Evolutionary conservation across 2,113 vertebrate genomes (phyloP), one percentile per base, ranked within the genome.

Genomic region (Anolis carolinensis): DNA sequence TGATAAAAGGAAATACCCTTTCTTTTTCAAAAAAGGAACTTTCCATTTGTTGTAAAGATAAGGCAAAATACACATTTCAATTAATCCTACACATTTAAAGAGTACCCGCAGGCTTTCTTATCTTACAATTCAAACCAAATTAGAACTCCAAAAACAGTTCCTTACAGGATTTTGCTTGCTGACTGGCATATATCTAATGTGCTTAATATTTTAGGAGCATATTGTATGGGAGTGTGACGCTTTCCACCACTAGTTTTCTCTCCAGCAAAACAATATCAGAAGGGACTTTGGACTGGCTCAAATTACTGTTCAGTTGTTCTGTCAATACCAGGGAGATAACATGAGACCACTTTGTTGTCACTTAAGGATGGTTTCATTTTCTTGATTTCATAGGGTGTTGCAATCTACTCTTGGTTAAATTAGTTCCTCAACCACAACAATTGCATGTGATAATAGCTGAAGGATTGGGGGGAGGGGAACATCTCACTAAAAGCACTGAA

Each of bases 11-110:
- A 6, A n/a, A 72, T n/a, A 30, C 5, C 8, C 27, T 82, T 86
- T 88, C 86, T 89, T 82, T 90, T 93, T 92, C 89, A 89, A 9
- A 79, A 52, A 83, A 79, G 90, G 30, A 90, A 78, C 59, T 86
- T 82, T 68, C 32, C 48, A 75, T 74, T 91, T 92, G 92, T 84
- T 92, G 73, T 84, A 91, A 88, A 91, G 81, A 87, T 86, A 30
- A 94, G 88, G 32, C 91, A 67, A 89, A 90, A 87, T 79, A 90
- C 84, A 94, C 62, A 87, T 85, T 90, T 92, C 92, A 94, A 92
- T 93, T 95, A 94, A 87, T 88, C 82, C 80, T 87, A 88, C 81
- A 55, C 82, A 87, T 88, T 83, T 88, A 50, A 87, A 83, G 90
- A 91, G 79, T 85, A 91, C 5, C 89, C 65, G 70, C 65, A 59